Percentiles rank a stretch among this genome's conserved stretches.
phyloP scores from a whole-genome alignment of 2,888 invertebrate genomes.

The Chorisops tibialis region DNA sequence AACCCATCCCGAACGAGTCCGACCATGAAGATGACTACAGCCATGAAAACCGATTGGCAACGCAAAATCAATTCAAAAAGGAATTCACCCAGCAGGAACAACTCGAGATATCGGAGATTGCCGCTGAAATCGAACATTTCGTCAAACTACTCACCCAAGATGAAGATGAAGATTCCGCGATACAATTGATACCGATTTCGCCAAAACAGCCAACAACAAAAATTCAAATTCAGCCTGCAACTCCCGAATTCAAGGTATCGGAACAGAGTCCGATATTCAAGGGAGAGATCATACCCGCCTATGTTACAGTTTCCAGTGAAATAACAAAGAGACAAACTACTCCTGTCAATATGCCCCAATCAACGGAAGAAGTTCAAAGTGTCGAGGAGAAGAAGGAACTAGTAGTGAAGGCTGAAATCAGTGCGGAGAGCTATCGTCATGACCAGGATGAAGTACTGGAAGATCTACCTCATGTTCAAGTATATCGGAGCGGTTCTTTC shows the following conservation, averaged over 20 bases:
- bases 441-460: no score
- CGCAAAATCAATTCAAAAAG: conserved; percentile 25
- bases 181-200: not conserved
- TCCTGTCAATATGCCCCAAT: no score
- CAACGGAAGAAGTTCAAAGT: no score
- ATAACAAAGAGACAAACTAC: no score
- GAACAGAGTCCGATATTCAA: conserved; percentile 18
- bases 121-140: conserved; percentile 46
- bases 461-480: no score
- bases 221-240: no score
- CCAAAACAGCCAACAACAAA: no score
- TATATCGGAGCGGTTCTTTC: no score
- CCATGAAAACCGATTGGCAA: conserved; percentile 5
- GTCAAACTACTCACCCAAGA: conserved; percentile 37
- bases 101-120: conserved; percentile 41
- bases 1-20: not conserved
- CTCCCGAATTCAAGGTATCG: conserved; percentile 14
- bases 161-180: conserved; percentile 22
- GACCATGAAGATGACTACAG: not conserved
- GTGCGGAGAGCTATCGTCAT: no score
- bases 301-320: no score
- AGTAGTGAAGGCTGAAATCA: no score
- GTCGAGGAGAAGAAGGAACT: no score
- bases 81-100: conserved; percentile 28
- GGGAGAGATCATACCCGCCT: not conserved